These are phyloP conservation scores for Anoura caudifer DNA, from an alignment of 2,113 vertebrate species.

Conservation along the genomic window DNA sequence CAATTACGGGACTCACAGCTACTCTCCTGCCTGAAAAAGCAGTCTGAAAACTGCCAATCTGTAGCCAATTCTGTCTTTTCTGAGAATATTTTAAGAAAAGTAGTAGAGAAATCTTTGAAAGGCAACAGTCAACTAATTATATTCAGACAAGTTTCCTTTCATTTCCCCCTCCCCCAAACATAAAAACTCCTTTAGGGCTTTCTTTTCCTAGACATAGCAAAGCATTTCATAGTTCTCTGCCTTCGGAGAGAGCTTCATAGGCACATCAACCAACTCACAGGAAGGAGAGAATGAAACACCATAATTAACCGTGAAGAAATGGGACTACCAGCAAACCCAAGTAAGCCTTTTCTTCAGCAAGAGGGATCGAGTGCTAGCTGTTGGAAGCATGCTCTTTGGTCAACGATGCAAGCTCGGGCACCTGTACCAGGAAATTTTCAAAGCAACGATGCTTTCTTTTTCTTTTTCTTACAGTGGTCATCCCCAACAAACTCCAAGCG, in stretches of 20 bases:
- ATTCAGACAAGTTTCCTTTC: slow-evolving; percentile 25
- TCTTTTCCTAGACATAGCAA: not conserved
- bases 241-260: not conserved
- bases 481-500: not conserved
- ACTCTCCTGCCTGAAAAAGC: not conserved
- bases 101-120: slow-evolving; percentile 19
- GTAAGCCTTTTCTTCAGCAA: not conserved
- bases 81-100: slow-evolving; percentile 64
- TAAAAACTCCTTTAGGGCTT: not conserved
- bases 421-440: not conserved
- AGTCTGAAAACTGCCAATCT: slow-evolving; percentile 38
- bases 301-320: slow-evolving; percentile 30
- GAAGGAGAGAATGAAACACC: not conserved
- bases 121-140: slow-evolving; percentile 40
- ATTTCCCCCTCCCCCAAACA: not conserved
- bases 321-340: not conserved
- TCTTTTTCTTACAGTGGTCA: not conserved
- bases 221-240: slow-evolving; percentile 5
- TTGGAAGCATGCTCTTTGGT: not conserved
- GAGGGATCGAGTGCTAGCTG: not conserved
- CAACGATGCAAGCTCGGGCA: not conserved
- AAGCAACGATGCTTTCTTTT: not conserved
- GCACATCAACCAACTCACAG: not conserved
- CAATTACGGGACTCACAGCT: not conserved
- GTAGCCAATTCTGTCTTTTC: slow-evolving; percentile 2